phyloP scores from a whole-genome alignment of 2,797 vertebrate species.

The Cryptoblepharus egeriae region DNA sequence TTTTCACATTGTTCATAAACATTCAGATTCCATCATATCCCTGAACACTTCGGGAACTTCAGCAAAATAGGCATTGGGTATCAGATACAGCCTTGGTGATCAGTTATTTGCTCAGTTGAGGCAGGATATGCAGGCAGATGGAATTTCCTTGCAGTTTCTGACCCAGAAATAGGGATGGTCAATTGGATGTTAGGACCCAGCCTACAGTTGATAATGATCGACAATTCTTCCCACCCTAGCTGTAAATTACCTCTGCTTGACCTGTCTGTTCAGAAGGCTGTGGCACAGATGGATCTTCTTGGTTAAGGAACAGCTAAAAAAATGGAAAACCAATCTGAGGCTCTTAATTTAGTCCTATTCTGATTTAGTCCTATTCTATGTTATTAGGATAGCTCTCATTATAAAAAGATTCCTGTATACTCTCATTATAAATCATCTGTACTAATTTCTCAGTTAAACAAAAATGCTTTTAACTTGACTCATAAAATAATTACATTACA shows the following conservation, averaged over 20 bases:
- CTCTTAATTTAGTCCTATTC: too few relatives aligned
- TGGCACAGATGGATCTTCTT: neutral
- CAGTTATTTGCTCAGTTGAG: neutral
- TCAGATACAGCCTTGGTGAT: neutral
- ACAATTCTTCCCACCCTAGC: neutral
- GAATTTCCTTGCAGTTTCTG: neutral
- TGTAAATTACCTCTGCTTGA: neutral
- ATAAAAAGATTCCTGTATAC: neutral
- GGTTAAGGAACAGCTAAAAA: neutral
- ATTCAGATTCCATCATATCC: neutral
- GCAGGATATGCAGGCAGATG: neutral
- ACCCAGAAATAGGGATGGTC: neutral
- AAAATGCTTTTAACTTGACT: conserved; percentile 62
- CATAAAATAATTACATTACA: conserved; percentile 90
- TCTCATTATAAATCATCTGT: conserved; percentile 40
- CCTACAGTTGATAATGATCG: too few relatives aligned
- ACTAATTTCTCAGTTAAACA: conserved; percentile 53
- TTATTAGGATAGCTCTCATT: conserved; percentile 15
- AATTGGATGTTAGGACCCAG: neutral
- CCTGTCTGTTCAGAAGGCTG: neutral
- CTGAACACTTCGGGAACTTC: neutral
- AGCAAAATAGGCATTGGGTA: neutral
- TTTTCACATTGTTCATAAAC: neutral
- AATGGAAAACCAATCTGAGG: too few relatives aligned
- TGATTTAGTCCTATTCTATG: neutral